Evolutionary conservation across 1,140 invertebrate genomes (phyloP), one percentile per base, ranked within the genome.

Genomic region (Rhopalosiphum padi): DNA sequence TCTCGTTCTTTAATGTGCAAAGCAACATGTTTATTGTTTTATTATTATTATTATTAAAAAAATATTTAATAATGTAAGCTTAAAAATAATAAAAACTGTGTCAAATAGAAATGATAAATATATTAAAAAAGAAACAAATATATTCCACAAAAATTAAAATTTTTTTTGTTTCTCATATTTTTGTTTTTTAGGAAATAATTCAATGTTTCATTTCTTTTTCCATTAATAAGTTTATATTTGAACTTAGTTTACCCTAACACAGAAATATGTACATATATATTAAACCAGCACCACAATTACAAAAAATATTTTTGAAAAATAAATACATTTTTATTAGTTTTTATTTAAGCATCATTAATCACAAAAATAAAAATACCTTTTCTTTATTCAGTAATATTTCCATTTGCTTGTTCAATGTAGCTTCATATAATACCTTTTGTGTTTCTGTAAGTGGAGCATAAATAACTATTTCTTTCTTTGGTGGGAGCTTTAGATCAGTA

Each of bases 391-490:
- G 37, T 55, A 93, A 53, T 89, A 91, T 60, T 51, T 90, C 83
- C 83, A 92, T 53, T 41, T 89, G 93, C 93, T 83, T 95, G 95
- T 94, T 95, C 7, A 96, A 94, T 25, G 95, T 95, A 6, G 96
- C 95, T 55, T 94, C 95, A 94, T 98, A 98, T n/a, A 97, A 95
- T 55, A 96, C 95, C 90, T 95, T 94, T 94, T 98, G 97, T 7
- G 96, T 48, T 87, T 95, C 87, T 3, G 96, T 96, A 90, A 98
- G 94, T 7, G 97, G 97, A 89, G 97, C 96, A 94, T 96, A 97
- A 2, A 97, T 96, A 8, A 97, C 94, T 3, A 97, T 88, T 95
- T 97, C 97, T 94, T 96, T 97, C 94, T 97, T 97, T 0, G 96
- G 95, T 1, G 97, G 97, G 77, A 97, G 95, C 22, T 96, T 94